Percentiles rank a stretch among this genome's conserved stretches.
These are phyloP conservation scores for Pedionomus torquatus DNA, from an alignment of 2,113 vertebrate genomes.

Conservation along the genomic window DNA sequence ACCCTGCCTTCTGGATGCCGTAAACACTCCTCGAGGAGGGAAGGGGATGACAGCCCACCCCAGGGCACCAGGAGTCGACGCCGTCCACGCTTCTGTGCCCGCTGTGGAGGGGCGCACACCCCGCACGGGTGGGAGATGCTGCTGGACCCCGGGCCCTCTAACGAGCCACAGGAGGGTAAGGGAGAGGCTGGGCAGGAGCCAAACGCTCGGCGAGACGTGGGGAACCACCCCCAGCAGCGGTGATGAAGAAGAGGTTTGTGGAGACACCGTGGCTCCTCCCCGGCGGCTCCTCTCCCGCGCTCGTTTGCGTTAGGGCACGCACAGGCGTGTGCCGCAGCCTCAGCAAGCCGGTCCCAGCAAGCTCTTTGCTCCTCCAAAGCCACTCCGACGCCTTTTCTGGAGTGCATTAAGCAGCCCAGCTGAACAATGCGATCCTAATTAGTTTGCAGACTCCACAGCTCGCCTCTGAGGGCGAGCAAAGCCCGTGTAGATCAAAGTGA, in stretches of 20 bases:
- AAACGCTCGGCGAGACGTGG: background rate
- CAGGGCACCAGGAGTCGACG: slow-evolving; percentile 4
- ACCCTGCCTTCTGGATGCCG: background rate
- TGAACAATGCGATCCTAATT: slow-evolving; percentile 13
- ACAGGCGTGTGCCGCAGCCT: background rate
- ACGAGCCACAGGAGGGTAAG: fast-evolving
- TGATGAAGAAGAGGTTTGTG: background rate
- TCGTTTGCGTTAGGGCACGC: background rate
- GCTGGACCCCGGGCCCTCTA: background rate
- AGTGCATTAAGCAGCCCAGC: background rate
- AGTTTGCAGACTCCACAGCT: background rate
- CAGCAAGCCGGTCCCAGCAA: background rate
- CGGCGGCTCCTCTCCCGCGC: background rate
- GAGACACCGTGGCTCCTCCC: background rate
- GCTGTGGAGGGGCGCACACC: fast-evolving
- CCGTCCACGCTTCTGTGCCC: background rate
- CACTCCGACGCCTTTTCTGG: background rate
- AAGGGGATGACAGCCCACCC: slow-evolving; percentile 60
- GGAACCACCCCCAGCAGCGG: background rate
- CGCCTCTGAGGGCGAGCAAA: background rate
- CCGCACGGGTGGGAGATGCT: background rate
- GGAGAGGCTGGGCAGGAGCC: background rate
- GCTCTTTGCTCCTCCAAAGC: background rate
- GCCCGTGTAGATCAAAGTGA: background rate
- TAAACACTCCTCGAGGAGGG: slow-evolving; percentile 12